Evolutionary conservation across 2,113 vertebrate species (phyloP).

Genomic region (Pogonocichla stellata): DNA sequence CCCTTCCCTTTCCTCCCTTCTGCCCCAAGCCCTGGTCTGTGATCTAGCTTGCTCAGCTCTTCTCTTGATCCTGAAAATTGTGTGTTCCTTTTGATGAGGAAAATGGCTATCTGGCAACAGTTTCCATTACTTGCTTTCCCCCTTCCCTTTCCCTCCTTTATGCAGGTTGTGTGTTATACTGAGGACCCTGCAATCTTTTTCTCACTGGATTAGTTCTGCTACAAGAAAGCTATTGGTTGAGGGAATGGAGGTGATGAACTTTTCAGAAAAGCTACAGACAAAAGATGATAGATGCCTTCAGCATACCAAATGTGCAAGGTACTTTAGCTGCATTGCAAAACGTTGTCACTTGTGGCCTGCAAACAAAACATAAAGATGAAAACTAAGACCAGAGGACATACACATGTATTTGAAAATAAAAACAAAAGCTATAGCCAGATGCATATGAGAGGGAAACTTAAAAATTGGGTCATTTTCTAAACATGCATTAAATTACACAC

Average conservation of each 20-base stretch:
- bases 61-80: neutral
- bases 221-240: neutral
- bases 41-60: neutral
- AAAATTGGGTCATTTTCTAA: neutral
- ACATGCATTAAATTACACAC: neutral
- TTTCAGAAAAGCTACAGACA: constrained; percentile 29
- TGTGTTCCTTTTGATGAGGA: neutral
- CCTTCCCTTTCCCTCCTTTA: neutral
- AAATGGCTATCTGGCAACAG: neutral
- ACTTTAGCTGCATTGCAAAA: neutral
- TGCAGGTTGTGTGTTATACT: neutral
- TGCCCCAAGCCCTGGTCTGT: neutral
- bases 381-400: neutral
- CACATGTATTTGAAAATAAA: neutral
- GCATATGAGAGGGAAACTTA: neutral
- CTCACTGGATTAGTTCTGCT: constrained; percentile 34
- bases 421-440: neutral
- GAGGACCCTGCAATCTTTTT: neutral
- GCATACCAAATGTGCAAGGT: constrained; percentile 1
- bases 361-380: neutral
- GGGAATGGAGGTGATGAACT: constrained; percentile 54
- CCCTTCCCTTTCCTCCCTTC: neutral
- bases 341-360: fast-evolving
- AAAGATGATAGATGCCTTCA: constrained; percentile 16
- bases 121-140: neutral